Conservation (phyloP, 2,113 vertebrate genomes). For the Camelus dromedarius region DNA sequence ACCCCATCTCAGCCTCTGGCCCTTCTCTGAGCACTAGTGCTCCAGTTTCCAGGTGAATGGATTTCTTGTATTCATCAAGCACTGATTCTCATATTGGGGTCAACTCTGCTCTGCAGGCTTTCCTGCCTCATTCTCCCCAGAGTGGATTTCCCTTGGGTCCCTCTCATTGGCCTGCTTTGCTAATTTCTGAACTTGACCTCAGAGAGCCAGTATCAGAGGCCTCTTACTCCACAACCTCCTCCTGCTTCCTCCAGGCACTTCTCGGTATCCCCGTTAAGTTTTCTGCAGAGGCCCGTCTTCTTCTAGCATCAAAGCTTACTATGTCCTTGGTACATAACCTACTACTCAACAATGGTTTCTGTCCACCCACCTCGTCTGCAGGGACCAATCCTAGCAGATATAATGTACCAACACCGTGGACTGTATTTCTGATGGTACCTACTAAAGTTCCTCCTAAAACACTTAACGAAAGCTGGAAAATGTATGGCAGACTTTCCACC, state of each 20-base stretch:
- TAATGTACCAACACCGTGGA: not conserved
- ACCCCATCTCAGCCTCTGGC: not conserved
- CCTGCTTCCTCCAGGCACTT: not conserved
- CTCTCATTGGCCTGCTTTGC: not conserved
- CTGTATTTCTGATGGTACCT: not conserved
- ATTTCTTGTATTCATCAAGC: constrained; percentile 39
- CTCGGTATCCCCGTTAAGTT: not conserved
- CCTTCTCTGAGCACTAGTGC: not conserved
- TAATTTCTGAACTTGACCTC: constrained; percentile 31
- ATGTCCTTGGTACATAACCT: not conserved
- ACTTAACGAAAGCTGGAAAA: constrained; percentile 22
- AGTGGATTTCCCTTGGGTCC: not conserved
- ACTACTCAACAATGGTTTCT: not conserved
- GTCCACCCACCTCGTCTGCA: not conserved
- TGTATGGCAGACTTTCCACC: not conserved
- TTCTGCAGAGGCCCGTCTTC: not conserved
- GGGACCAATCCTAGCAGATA: not conserved
- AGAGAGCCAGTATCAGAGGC: not conserved
- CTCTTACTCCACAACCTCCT: not conserved
- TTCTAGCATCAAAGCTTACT: constrained; percentile 12
- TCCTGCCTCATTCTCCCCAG: not conserved
- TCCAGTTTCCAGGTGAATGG: constrained; percentile 13
- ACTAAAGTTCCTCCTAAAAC: constrained; percentile 37
- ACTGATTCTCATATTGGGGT: not conserved
- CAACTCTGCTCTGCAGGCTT: not conserved